Percentiles rank a stretch among this genome's conserved stretches.
phyloP scores from a whole-genome alignment of 2,113 vertebrate species.

The Cyprinodon brontotheroides region DNA sequence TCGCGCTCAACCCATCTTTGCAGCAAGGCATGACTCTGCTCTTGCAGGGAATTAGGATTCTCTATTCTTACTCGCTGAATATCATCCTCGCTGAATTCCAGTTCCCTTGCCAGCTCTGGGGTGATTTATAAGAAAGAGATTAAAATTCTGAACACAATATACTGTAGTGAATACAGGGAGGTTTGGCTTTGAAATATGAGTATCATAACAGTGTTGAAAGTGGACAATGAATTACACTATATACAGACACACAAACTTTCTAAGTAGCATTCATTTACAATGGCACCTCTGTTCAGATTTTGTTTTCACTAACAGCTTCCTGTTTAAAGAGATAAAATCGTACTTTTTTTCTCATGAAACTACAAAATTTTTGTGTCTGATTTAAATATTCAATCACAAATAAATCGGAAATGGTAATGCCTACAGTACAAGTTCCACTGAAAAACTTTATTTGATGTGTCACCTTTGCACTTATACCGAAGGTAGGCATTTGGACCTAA shows the following conservation, averaged over 20 bases:
- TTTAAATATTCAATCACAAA: too few relatives aligned
- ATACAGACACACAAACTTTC: background rate
- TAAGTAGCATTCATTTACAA: background rate
- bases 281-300: background rate
- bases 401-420: too few relatives aligned
- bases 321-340: background rate
- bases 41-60: conserved; percentile 96
- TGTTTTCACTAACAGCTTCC: background rate
- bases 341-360: background rate
- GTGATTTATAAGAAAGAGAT: conserved; percentile 1
- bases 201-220: background rate
- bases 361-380: too few relatives aligned
- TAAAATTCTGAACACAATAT: background rate
- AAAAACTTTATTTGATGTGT: too few relatives aligned
- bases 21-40: conserved; percentile 93
- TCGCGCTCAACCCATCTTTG: conserved; percentile 95
- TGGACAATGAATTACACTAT: background rate
- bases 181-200: background rate
- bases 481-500: too few relatives aligned
- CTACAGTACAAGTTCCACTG: too few relatives aligned
- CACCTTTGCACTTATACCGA: too few relatives aligned
- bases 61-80: conserved; percentile 91
- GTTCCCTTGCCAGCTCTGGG: conserved; percentile 92
- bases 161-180: background rate
- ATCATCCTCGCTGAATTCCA: conserved; percentile 94